Conservation (phyloP, 2,888 invertebrate species). For the Coelinius sp. region DNA sequence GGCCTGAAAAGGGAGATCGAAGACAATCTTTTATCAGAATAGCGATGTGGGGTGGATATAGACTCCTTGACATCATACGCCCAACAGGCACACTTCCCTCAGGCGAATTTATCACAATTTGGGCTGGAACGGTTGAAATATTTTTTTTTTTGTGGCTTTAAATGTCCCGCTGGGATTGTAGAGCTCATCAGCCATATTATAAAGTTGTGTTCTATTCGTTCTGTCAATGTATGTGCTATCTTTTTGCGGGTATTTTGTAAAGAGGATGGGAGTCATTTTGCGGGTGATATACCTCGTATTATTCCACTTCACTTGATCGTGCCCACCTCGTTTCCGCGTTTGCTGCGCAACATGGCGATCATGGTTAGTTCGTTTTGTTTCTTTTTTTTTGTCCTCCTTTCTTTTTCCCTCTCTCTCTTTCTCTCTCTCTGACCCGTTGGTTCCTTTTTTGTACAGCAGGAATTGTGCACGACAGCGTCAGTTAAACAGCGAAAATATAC, state of each 20-base stretch:
- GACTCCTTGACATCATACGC: too few species aligned
- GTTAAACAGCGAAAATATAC: constrained; percentile 43
- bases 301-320: constrained; percentile 25
- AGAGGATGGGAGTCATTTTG: constrained; percentile 28
- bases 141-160: neutral
- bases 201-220: too few species aligned
- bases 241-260: too few species aligned
- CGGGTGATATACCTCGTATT: constrained; percentile 17
- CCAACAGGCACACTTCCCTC: neutral
- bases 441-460: constrained; percentile 48
- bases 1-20: constrained; percentile 17
- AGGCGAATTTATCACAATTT: neutral
- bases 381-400: constrained; percentile 75
- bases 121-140: neutral
- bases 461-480: constrained; percentile 50
- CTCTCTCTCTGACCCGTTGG: constrained; percentile 69
- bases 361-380: constrained; percentile 73
- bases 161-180: neutral
- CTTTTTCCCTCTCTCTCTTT: constrained; percentile 76
- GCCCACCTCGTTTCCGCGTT: constrained; percentile 27
- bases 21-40: constrained; percentile 5
- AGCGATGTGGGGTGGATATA: neutral
- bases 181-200: too few species aligned
- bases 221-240: too few species aligned
- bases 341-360: constrained; percentile 31